Percentiles rank a stretch among this genome's conserved stretches.
These are phyloP conservation scores for Dermochelys coriacea DNA, from an alignment of 2,797 vertebrate species.

Conservation along the genomic window DNA sequence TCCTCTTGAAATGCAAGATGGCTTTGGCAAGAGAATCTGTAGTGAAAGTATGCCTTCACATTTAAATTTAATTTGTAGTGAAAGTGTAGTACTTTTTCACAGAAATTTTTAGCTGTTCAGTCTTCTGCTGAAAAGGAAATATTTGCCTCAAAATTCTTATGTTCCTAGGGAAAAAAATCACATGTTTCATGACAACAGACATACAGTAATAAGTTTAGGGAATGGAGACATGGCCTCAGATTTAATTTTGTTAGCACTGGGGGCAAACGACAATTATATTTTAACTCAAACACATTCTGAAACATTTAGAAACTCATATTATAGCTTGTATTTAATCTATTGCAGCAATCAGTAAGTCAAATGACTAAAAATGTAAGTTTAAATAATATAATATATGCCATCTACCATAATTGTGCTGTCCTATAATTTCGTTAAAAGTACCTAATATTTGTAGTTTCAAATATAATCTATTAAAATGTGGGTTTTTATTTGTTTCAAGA, in stretches of 20 bases:
- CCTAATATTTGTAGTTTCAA: background rate
- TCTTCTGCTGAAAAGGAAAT: background rate
- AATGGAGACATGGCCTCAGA: background rate
- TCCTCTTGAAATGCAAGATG: too few relatives aligned
- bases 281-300: background rate
- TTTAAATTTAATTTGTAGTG: background rate
- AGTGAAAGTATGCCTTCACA: too few relatives aligned
- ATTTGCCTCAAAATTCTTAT: background rate
- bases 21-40: too few relatives aligned
- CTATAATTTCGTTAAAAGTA: background rate
- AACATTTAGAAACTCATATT: background rate
- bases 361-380: background rate
- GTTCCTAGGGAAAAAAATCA: background rate
- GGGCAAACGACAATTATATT: background rate
- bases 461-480: background rate
- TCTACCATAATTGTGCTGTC: background rate
- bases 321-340: background rate
- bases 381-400: background rate
- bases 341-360: background rate
- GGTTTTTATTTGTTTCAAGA: background rate
- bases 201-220: background rate
- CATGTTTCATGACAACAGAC: background rate
- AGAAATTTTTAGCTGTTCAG: background rate
- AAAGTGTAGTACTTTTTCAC: background rate
- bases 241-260: background rate